phyloP scores from a whole-genome alignment of 2,888 invertebrate species.

The Oasisia sp. region DNA sequence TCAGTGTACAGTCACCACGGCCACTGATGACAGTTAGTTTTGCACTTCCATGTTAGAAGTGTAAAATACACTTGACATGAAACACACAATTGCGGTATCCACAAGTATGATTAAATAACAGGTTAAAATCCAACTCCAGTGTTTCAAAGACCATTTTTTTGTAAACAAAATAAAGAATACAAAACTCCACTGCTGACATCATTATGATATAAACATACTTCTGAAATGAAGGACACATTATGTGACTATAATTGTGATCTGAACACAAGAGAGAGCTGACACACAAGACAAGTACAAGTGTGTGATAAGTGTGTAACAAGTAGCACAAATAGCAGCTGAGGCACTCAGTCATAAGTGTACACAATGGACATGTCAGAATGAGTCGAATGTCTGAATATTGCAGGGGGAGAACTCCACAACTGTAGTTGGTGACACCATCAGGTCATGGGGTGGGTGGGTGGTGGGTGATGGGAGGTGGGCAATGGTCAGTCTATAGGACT shows the following conservation, averaged over 20 bases:
- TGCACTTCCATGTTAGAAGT: neutral
- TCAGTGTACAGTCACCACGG: neutral
- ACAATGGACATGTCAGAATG: neutral
- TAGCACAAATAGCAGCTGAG: neutral
- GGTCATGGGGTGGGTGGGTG: too few relatives aligned
- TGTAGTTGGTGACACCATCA: too few relatives aligned
- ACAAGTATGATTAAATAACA: too few relatives aligned
- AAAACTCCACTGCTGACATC: neutral
- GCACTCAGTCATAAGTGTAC: neutral
- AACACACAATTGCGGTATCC: neutral
- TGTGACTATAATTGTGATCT: neutral
- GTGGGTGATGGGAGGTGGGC: too few relatives aligned
- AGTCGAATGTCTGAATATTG: too few relatives aligned
- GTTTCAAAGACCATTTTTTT: neutral
- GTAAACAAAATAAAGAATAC: neutral
- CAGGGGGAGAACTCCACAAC: too few relatives aligned
- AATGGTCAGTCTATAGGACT: too few relatives aligned
- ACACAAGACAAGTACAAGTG: neutral
- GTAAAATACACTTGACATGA: neutral
- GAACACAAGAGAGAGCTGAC: neutral
- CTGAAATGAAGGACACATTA: neutral
- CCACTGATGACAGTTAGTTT: neutral
- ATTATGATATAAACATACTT: neutral
- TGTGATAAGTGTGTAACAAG: neutral
- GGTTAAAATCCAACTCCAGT: neutral